phyloP scores from a whole-genome alignment of 2,113 vertebrate species.

The Ancistrus triradiatus region DNA sequence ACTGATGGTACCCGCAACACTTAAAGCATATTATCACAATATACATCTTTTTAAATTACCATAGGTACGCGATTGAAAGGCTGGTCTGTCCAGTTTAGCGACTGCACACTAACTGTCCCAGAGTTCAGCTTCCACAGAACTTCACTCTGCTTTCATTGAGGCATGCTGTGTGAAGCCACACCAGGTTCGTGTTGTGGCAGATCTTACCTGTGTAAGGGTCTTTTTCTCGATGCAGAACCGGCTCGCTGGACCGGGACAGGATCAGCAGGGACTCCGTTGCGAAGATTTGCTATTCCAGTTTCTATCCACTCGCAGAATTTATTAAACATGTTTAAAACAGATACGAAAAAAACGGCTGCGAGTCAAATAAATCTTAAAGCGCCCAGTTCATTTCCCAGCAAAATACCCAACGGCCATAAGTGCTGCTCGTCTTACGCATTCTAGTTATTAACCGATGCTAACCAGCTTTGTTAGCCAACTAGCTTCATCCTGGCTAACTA shows the following conservation, averaged over 20 bases:
- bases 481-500: slow-evolving; percentile 15
- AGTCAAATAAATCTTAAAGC: slow-evolving; percentile 24
- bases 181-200: neutral
- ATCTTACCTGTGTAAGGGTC: slow-evolving; percentile 61
- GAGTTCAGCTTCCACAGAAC: no score
- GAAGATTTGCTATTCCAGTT: slow-evolving; percentile 62
- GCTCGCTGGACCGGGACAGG: slow-evolving; percentile 44
- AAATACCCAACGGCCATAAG: slow-evolving; percentile 34
- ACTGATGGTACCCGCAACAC: no score
- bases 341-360: neutral
- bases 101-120: no score
- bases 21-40: no score
- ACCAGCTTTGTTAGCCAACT: slow-evolving; percentile 33
- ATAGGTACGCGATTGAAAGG: no score
- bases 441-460: slow-evolving; percentile 23
- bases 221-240: slow-evolving; percentile 57
- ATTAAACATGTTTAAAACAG: slow-evolving; percentile 64
- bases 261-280: slow-evolving; percentile 59
- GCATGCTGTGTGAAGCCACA: no score
- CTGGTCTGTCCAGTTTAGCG: no score
- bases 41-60: no score
- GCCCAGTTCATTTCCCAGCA: slow-evolving; percentile 34
- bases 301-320: slow-evolving; percentile 72
- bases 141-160: no score
- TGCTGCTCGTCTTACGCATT: slow-evolving; percentile 50